Evolutionary conservation across 2,113 vertebrate genomes (phyloP), one percentile per base, ranked within the genome.

Genomic region (Aplodontia rufa): DNA sequence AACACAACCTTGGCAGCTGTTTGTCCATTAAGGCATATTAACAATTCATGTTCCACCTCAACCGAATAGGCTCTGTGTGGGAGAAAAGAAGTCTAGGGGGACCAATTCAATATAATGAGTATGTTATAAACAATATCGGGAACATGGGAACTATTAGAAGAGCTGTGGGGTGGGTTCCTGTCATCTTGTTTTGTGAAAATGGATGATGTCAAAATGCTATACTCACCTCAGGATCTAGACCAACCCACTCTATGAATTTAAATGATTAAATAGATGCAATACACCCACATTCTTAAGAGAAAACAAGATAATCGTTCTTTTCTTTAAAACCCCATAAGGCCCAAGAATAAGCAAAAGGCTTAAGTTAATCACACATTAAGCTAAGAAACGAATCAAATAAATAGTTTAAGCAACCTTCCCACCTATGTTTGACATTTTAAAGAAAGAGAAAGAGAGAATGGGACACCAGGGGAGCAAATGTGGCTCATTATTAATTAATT

Each of bases 261-360:
- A 90, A 37, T 10, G 35, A 84, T 94, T 90, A 40, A 83, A 49
- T n/a, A 49, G 28, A 79, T 91, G 49, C 2, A 84, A 51, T 26
- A 86, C 86, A 51, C 19, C 8, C 8, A 75, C 45, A 87, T 84
- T 74, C 26, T 82, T 16, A 92, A 94, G 49, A 72, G 26, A 13
- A 66, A 90, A 90, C 37, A 92, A 86, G 79, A 87, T 49, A 86
- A 92, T 26, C 64, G 35, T 37, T 94, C 35, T 86, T 87, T 95
- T 78, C 40, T 88, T 92, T 32, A 93, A 96, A 92, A 32, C 32
- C 8, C 11, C 24, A 37, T 58, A 74, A 47, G 47, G 16, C 45
- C 9, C 40, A 78, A 85, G 32, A 91, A 81, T 35, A 97, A 88
- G 42, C 17, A 30, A 74, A 86, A 24, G 22, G 35, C 19, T 89